These are phyloP conservation scores for Hesperia comma DNA, from an alignment of 2,888 invertebrate species.

Conservation along the genomic window DNA sequence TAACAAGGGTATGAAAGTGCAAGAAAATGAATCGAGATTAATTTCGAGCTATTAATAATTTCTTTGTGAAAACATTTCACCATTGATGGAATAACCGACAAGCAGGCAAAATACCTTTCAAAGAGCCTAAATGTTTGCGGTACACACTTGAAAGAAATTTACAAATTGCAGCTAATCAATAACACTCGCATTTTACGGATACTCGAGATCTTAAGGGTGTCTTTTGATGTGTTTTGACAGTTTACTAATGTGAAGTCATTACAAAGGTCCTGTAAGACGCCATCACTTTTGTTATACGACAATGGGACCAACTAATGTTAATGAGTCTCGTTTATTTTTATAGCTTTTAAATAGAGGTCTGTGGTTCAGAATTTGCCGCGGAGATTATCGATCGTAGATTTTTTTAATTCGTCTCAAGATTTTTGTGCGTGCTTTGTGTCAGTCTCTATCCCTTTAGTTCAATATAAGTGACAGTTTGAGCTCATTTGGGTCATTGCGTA, in stretches of 20 bases:
- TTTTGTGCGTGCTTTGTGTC: constrained; percentile 31
- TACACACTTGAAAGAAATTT: constrained; percentile 65
- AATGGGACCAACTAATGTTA: constrained; percentile 70
- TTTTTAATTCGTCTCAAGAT: constrained; percentile 41
- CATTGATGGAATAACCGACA: constrained; percentile 58
- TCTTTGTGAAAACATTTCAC: constrained; percentile 53
- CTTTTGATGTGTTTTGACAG: constrained; percentile 82
- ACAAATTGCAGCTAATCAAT: constrained; percentile 79
- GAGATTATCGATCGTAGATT: constrained; percentile 62
- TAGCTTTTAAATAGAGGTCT: constrained; percentile 75
- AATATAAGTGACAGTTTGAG: constrained; percentile 28
- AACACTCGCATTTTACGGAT: constrained; percentile 63
- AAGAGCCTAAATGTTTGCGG: constrained; percentile 64
- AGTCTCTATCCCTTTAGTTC: constrained; percentile 38
- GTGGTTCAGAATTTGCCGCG: constrained; percentile 68
- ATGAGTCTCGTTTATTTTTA: constrained; percentile 80
- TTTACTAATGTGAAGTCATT: constrained; percentile 80
- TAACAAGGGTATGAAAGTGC: not conserved
- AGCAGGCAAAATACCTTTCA: constrained; percentile 64
- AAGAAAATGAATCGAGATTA: constrained; percentile 46
- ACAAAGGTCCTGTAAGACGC: constrained; percentile 66
- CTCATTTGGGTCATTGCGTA: constrained; percentile 35
- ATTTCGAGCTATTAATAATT: constrained; percentile 54
- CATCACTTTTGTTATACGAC: constrained; percentile 61
- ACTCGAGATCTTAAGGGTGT: constrained; percentile 65